Evolutionary conservation across 2,113 vertebrate species (phyloP).

Genomic region (Brienomyrus brachyistius): DNA sequence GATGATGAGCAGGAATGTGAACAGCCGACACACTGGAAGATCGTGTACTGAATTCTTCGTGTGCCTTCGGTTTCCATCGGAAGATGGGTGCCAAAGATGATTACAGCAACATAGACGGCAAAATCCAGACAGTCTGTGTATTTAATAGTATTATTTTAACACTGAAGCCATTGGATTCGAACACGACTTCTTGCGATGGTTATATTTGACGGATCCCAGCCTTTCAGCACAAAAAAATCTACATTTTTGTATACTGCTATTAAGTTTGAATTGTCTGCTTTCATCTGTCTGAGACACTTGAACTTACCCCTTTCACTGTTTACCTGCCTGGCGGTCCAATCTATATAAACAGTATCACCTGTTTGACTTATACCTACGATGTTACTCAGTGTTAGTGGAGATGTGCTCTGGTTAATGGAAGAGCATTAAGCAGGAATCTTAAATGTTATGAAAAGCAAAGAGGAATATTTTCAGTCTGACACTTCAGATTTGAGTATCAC

Average conservation of each 20-base stretch:
- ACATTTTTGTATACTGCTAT: not conserved
- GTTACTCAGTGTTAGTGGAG: not conserved
- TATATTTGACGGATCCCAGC: not conserved
- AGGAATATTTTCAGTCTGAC: not conserved
- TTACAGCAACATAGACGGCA: not conserved
- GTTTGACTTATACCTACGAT: not conserved
- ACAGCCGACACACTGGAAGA: conserved; percentile 95
- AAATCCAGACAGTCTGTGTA: not conserved
- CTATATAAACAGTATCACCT: not conserved
- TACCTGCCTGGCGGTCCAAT: not conserved
- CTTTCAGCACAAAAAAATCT: not conserved
- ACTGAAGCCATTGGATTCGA: not conserved
- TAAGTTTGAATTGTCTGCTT: not conserved
- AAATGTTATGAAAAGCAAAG: not conserved
- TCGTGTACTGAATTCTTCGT: conserved; percentile 65
- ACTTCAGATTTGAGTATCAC: not conserved
- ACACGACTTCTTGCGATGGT: not conserved
- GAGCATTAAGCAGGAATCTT: not conserved
- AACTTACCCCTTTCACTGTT: not conserved
- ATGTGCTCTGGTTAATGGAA: not conserved
- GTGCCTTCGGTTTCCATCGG: not conserved
- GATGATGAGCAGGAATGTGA: conserved; percentile 81
- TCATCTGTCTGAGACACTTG: not conserved
- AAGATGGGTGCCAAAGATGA: not conserved
- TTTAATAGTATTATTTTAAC: not conserved